These are phyloP conservation scores for Neolamprologus fasciatus DNA, from an alignment of 2,113 vertebrate species.

Conservation along the genomic window DNA sequence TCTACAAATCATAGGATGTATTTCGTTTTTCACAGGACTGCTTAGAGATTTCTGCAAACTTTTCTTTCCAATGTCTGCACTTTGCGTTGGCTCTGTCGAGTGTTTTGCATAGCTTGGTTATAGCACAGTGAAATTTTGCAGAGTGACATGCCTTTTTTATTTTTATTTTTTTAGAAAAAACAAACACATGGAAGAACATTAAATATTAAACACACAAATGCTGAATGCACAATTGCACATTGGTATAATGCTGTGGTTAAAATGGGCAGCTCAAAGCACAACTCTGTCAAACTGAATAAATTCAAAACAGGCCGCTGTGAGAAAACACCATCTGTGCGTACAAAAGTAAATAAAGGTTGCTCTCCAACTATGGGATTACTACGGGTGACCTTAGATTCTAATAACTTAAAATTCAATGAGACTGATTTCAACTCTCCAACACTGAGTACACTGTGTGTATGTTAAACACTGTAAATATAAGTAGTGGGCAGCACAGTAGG, in stretches of 20 bases:
- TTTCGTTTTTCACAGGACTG: background rate
- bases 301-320: background rate
- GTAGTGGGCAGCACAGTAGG: background rate
- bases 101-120: background rate
- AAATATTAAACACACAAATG: background rate
- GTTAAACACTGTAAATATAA: background rate
- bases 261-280: background rate
- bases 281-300: background rate
- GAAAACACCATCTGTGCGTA: background rate
- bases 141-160: background rate
- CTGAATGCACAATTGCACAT: background rate
- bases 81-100: background rate
- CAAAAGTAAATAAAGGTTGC: background rate
- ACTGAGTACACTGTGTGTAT: accelerated
- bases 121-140: background rate
- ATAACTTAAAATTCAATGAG: background rate
- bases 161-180: background rate
- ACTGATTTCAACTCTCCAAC: background rate
- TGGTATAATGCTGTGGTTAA: background rate
- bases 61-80: background rate
- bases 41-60: background rate
- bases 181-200: background rate
- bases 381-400: background rate
- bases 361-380: background rate
- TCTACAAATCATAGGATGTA: background rate